A percentile compares a stretch with the other conserved stretches of the same genome.
phyloP scores from a whole-genome alignment of 23 tunicate genomes.

The Aplidium turbinatum region DNA sequence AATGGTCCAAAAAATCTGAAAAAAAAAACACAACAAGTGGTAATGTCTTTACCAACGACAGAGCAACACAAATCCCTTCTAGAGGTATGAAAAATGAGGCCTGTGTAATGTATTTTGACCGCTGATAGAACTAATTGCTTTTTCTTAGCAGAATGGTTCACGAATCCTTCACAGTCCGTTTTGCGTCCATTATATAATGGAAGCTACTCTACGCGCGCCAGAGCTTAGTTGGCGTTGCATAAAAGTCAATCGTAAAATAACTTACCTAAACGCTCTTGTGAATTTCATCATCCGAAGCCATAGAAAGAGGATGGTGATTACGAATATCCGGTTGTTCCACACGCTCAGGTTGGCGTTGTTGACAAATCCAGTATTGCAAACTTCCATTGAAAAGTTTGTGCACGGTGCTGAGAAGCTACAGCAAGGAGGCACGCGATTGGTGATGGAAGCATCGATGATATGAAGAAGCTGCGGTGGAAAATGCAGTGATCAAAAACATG shows the following conservation, averaged over 20 bases:
- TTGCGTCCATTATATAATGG: too few relatives aligned
- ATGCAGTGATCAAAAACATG: too few relatives aligned
- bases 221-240: too few relatives aligned
- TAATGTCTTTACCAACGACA: neutral
- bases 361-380: constrained; percentile 39
- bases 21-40: neutral
- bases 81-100: too few relatives aligned
- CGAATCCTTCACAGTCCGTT: too few relatives aligned
- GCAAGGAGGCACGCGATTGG: constrained; percentile 29
- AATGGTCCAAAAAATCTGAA: constrained; percentile 76
- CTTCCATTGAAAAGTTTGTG: neutral
- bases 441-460: constrained; percentile 41
- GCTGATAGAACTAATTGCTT: too few relatives aligned
- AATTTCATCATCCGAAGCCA: constrained; percentile 85
- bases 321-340: constrained; percentile 75
- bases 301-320: constrained; percentile 42
- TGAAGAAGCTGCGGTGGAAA: constrained; percentile 58
- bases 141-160: too few relatives aligned
- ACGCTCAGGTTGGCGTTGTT: constrained; percentile 72
- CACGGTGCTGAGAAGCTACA: constrained; percentile 11
- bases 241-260: neutral
- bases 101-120: too few relatives aligned
- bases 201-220: too few relatives aligned
- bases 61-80: neutral
- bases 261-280: constrained; percentile 77